Conservation (phyloP, 2,797 vertebrate genomes). For the Anisognathus igniventris region DNA sequence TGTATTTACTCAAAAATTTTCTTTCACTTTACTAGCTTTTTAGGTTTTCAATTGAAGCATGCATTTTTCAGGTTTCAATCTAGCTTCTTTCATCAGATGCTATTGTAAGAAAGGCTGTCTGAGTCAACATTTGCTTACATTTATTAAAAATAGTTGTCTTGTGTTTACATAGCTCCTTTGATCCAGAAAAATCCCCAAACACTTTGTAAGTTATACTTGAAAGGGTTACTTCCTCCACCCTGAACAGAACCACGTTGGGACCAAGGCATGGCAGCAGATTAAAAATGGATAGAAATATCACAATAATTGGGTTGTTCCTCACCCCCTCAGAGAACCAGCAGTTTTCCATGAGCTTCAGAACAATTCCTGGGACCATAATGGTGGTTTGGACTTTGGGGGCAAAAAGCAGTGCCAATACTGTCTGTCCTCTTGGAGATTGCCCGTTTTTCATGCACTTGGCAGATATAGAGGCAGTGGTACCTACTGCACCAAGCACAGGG, state of each 20-base stretch:
- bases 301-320: fast-evolving
- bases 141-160: constrained; percentile 56
- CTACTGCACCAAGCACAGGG: background rate
- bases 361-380: background rate
- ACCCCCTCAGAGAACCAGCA: background rate
- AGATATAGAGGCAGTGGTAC: background rate
- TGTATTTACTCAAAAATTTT: constrained; percentile 40
- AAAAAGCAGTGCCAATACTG: background rate
- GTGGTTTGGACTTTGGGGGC: background rate
- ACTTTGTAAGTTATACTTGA: constrained; percentile 5
- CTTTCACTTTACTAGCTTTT: constrained; percentile 8
- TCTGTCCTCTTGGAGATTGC: background rate
- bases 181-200: constrained; percentile 16
- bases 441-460: background rate
- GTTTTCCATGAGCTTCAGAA: background rate
- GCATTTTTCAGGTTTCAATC: constrained; percentile 7
- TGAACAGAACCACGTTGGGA: background rate
- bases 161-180: constrained; percentile 31
- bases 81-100: constrained; percentile 34
- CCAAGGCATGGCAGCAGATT: background rate
- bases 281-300: background rate
- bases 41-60: constrained; percentile 13
- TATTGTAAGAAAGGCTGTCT: background rate
- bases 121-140: constrained; percentile 39
- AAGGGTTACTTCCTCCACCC: background rate